A percentile compares a stretch with the other conserved stretches of the same genome.
Conservation (phyloP, 2,888 invertebrate genomes). For the Euplexia lucipara region DNA sequence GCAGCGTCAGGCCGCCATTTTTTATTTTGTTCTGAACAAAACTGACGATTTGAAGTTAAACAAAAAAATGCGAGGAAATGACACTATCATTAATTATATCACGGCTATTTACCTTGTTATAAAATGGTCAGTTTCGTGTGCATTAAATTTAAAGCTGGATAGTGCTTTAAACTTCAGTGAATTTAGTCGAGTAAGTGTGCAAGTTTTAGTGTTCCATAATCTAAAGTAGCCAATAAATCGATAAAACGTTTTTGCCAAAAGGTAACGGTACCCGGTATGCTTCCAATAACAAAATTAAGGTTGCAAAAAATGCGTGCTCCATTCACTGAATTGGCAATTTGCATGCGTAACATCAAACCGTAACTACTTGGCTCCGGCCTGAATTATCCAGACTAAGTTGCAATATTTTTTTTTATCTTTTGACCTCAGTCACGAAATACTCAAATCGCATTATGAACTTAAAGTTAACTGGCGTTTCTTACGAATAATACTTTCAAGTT, state of each 20-base stretch:
- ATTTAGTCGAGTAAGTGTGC: slow-evolving; percentile 3
- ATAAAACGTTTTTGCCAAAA: slow-evolving; percentile 49
- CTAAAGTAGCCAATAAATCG: slow-evolving; percentile 45
- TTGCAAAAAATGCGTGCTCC: slow-evolving; percentile 70
- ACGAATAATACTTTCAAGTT: background rate
- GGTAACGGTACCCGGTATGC: slow-evolving; percentile 64
- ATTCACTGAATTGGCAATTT: slow-evolving; percentile 78
- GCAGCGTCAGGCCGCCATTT: slow-evolving; percentile 52
- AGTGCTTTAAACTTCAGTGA: background rate
- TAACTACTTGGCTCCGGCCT: slow-evolving; percentile 76
- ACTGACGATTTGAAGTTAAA: slow-evolving; percentile 46
- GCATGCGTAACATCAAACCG: slow-evolving; percentile 80
- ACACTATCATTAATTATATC: background rate
- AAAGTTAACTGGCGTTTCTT: background rate
- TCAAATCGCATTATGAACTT: slow-evolving; percentile 33
- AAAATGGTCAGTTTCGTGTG: background rate
- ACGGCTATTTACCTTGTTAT: background rate
- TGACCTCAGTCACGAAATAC: slow-evolving; percentile 62
- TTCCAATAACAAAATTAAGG: slow-evolving; percentile 78
- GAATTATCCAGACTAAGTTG: slow-evolving; percentile 79
- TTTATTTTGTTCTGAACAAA: slow-evolving; percentile 45
- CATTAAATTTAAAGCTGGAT: background rate
- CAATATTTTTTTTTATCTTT: slow-evolving; percentile 72
- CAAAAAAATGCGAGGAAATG: slow-evolving; percentile 32
- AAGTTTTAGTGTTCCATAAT: slow-evolving; percentile 14